Evolutionary conservation across 2,797 vertebrate species (phyloP).

Genomic region (Melanotaenia maccullochi): DNA sequence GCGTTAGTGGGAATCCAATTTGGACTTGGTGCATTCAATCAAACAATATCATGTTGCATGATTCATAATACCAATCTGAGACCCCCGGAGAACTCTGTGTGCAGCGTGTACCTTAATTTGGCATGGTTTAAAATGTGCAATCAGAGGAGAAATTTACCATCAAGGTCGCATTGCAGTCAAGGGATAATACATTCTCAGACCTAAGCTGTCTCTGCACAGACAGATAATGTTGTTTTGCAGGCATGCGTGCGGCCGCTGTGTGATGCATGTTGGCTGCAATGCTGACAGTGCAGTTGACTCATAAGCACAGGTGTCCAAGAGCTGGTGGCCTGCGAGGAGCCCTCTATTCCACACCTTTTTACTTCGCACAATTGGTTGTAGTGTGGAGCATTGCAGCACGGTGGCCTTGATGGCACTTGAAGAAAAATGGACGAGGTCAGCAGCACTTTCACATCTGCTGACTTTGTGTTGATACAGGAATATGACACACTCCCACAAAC

Average conservation of each 20-base stretch:
- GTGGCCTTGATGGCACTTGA: constrained; percentile 70
- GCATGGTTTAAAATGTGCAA: constrained; percentile 48
- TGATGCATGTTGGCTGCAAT: constrained; percentile 63
- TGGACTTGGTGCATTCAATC: constrained; percentile 77
- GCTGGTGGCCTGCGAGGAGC: constrained; percentile 55
- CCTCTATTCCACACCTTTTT: constrained; percentile 64
- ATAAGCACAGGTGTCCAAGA: constrained; percentile 69
- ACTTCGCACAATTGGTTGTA: constrained; percentile 67
- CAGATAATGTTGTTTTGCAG: constrained; percentile 60
- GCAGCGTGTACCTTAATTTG: constrained; percentile 36
- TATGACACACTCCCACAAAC: constrained; percentile 51
- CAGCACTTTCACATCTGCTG: constrained; percentile 72
- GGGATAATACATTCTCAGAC: constrained; percentile 50
- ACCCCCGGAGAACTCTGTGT: constrained; percentile 39
- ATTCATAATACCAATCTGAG: constrained; percentile 69
- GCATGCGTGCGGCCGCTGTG: constrained; percentile 46
- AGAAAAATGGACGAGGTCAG: constrained; percentile 79
- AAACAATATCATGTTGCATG: constrained; percentile 77
- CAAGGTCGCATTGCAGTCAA: constrained; percentile 43
- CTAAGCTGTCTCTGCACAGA: constrained; percentile 36
- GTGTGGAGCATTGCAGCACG: constrained; percentile 48
- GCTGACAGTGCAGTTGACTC: constrained; percentile 73
- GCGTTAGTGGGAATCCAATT: constrained; percentile 77
- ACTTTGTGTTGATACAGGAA: constrained; percentile 70
- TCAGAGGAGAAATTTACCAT: constrained; percentile 42